A percentile compares a stretch with the other conserved stretches of the same genome.
Evolutionary conservation across 2,113 vertebrate species (phyloP).

Genomic region (Rattus rattus): DNA sequence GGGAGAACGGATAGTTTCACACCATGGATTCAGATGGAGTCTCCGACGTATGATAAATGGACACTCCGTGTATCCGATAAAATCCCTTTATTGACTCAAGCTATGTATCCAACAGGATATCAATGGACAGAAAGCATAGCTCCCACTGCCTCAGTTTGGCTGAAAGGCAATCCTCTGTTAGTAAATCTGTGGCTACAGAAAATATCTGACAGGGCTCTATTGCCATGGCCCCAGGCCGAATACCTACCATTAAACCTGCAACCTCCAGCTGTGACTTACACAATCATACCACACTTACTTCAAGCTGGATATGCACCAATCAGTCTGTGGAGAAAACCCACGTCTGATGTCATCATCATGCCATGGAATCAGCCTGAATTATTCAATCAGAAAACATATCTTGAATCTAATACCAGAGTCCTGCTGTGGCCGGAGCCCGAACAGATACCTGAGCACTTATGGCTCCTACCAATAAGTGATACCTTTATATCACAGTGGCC

Average conservation of each 20-base stretch:
- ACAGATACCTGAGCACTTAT: background rate
- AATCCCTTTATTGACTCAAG: background rate
- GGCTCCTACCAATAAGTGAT: too few relatives aligned
- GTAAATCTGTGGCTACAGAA: background rate
- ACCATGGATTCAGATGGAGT: background rate
- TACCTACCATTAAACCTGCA: background rate
- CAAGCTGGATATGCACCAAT: background rate
- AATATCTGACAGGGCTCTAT: background rate
- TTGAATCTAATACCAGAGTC: background rate
- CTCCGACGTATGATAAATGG: background rate
- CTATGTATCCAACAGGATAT: background rate
- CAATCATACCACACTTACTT: background rate
- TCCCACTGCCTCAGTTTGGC: background rate
- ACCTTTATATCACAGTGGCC: background rate
- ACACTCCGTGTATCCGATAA: background rate
- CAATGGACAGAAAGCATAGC: too few relatives aligned
- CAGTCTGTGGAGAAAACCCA: background rate
- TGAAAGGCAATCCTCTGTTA: background rate
- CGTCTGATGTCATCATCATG: background rate
- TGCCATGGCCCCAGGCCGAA: background rate
- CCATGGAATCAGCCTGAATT: background rate
- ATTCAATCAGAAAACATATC: background rate
- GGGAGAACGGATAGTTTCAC: background rate
- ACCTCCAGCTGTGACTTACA: background rate
- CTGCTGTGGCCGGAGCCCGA: too few relatives aligned